A percentile compares a stretch with the other conserved stretches of the same genome.
Conservation (phyloP, 2,113 vertebrate species). For the Perca flavescens region DNA sequence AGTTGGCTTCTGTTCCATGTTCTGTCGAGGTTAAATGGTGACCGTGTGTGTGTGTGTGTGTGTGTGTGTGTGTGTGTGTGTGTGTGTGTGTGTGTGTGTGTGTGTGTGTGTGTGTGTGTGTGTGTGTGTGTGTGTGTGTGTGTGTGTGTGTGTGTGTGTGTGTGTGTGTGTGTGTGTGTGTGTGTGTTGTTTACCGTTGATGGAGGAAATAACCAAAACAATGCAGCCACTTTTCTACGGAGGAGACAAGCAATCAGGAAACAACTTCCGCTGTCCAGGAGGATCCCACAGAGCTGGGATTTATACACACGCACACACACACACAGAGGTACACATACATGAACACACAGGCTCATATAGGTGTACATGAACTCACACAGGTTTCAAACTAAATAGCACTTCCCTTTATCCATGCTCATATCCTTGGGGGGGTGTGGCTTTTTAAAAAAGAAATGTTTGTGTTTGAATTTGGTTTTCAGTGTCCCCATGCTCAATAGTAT, state of each 20-base stretch:
- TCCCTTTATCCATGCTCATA: neutral
- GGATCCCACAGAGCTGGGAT: slow-evolving; percentile 41
- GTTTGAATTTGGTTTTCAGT: neutral
- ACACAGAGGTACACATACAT: neutral
- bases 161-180: slow-evolving; percentile 5
- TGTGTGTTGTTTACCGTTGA: slow-evolving; percentile 37
- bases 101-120: slow-evolving; percentile 8
- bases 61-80: no score
- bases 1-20: slow-evolving; percentile 54
- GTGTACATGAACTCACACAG: neutral
- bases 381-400: slow-evolving; percentile 3
- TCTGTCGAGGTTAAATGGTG: slow-evolving; percentile 29
- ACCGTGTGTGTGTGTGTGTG: slow-evolving; percentile 12
- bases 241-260: slow-evolving; percentile 68
- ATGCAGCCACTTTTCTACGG: slow-evolving; percentile 64
- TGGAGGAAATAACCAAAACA: slow-evolving; percentile 67
- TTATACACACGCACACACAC: slow-evolving; percentile 10
- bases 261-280: slow-evolving; percentile 52
- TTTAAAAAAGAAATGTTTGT: neutral
- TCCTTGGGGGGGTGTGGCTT: neutral
- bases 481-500: neutral
- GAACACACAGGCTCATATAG: neutral
- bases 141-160: slow-evolving; percentile 2
- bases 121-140: slow-evolving; percentile 2
- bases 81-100: slow-evolving; percentile 8